phyloP scores from a whole-genome alignment of 2,888 invertebrate genomes.

The Lithophane socia region DNA sequence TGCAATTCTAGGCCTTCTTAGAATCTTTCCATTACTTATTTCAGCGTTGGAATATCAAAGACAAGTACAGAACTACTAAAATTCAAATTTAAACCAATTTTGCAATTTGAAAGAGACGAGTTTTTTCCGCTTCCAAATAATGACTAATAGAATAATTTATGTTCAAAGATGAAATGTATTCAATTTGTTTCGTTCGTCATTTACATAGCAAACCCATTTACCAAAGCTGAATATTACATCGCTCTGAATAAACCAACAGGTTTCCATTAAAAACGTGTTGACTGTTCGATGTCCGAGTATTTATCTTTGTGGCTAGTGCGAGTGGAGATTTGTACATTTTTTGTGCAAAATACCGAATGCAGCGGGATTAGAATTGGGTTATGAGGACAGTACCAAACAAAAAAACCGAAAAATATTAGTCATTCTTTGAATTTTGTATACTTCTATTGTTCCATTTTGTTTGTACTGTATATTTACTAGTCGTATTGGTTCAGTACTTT shows the following conservation, averaged over 20 bases:
- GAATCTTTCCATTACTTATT: not conserved
- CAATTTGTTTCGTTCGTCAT: conserved; percentile 62
- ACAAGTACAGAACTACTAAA: not conserved
- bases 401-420: not conserved
- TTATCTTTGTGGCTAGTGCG: conserved; percentile 38
- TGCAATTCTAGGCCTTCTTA: not conserved
- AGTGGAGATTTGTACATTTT: conserved; percentile 33
- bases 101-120: conserved; percentile 1
- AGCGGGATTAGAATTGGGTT: conserved; percentile 27
- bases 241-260: conserved; percentile 63
- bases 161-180: conserved; percentile 57
- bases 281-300: conserved; percentile 57
- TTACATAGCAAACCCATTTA: conserved; percentile 65
- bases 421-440: conserved; percentile 19
- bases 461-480: not conserved
- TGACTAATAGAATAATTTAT: conserved; percentile 53
- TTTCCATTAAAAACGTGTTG: conserved; percentile 65
- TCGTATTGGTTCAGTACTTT: not conserved
- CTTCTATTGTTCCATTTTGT: conserved; percentile 11
- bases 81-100: conserved; percentile 14
- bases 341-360: conserved; percentile 24
- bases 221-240: conserved; percentile 63
- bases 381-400: conserved; percentile 14
- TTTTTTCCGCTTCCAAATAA: conserved; percentile 35
- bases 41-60: not conserved